These are phyloP conservation scores for Scaptomyza reducta DNA, from an alignment of 2,888 invertebrate genomes.

Conservation along the genomic window DNA sequence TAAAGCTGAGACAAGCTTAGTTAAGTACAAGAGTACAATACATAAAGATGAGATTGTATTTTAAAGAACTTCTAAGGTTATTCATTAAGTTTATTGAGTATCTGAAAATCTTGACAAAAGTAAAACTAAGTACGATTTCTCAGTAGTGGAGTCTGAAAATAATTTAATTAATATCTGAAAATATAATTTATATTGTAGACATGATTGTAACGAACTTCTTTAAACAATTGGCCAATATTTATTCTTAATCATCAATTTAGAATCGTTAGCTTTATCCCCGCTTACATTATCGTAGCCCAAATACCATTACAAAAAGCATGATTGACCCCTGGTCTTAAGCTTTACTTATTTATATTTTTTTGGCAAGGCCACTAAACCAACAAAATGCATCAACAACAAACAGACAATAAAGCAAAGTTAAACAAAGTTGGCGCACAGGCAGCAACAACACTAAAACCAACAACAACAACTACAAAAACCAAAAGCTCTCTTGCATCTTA, in stretches of 20 bases:
- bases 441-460: slow-evolving; percentile 8
- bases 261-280: neutral
- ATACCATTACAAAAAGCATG: slow-evolving; percentile 23
- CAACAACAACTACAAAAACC: slow-evolving; percentile 5
- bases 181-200: no score
- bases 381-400: slow-evolving; percentile 45
- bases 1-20: slow-evolving; percentile 25
- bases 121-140: no score
- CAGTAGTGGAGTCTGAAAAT: no score
- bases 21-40: neutral
- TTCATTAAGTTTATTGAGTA: no score
- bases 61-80: no score
- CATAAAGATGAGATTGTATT: neutral
- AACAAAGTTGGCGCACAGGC: slow-evolving; percentile 68
- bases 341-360: slow-evolving; percentile 26
- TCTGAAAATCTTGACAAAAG: no score
- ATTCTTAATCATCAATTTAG: no score
- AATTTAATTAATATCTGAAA: no score
- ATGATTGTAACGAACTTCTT: no score
- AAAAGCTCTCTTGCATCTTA: slow-evolving; percentile 22
- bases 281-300: slow-evolving; percentile 6
- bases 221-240: no score
- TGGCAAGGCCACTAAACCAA: slow-evolving; percentile 59
- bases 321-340: slow-evolving; percentile 27
- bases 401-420: slow-evolving; percentile 66